Base-by-base conservation (phyloP, 2,113 vertebrate genomes). In the Takifugu flavidus region DNA sequence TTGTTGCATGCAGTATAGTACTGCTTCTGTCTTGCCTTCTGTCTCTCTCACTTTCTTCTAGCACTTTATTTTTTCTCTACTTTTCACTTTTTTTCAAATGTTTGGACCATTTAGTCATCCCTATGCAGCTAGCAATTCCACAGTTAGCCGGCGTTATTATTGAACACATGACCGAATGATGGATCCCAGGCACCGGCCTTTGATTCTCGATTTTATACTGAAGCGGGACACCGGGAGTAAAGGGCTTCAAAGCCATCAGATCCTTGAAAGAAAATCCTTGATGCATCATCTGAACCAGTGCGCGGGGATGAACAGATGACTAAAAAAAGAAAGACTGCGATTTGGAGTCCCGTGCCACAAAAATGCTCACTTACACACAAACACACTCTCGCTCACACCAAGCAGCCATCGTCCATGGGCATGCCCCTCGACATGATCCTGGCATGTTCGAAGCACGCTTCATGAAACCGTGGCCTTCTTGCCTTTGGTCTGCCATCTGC, bases 401-500 rank as follows among this genome's bases (percentile, higher is more conserved):
- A 60, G 72, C 63, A 85, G 72, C 77, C 82, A 67, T 84, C 83
- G 83, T 87, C 83, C 82, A 74, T 82, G 84, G 80, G 72, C 70
- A 83, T 88, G 84, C 74, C 52, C 87, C 88, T 83, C 86, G 85
- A 80, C 82, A 82, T 78, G 74, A 54, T 84, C 84, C 68, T 91
- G 87, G 83, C 75, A 77, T 87, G 82, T 90, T 91, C 76, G 87
- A 88, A 90, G 70, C 85, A 67, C 65, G 79, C 84, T 80, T 89
- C 86, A 87, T 90, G 79, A 87, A 90, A 87, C 76, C 80, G 87
- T 86, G 88, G 89, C 88, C 88, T 89, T 77, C 76, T 88, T 89
- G 79, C 72, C 89, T 86, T 82, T 72, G 80, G 82, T 84, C 79
- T 78, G 87, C 79, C 82, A 87, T 84, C 80, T 90, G 82, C 85